A percentile compares a stretch with the other conserved stretches of the same genome.
phyloP scores from a whole-genome alignment of 2,113 vertebrate species.

The Terrapene triunguis region DNA sequence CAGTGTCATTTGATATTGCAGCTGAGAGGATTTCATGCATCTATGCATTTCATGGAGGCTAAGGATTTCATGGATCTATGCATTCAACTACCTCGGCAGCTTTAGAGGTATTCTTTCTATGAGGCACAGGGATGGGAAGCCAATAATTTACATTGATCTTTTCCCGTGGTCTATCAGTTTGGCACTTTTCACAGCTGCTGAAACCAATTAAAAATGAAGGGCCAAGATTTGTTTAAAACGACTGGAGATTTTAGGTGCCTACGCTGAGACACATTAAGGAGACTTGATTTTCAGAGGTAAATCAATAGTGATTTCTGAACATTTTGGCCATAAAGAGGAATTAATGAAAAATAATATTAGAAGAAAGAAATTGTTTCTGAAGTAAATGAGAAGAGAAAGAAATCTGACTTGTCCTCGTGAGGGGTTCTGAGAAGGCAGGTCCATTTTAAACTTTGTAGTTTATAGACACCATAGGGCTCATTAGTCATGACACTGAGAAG shows the following conservation, averaged over 20 bases:
- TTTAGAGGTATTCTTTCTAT: not conserved
- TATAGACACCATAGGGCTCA: not conserved
- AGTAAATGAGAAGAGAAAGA: not conserved
- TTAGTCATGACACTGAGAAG: not conserved
- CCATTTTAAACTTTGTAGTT: not conserved
- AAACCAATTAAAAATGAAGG: not conserved
- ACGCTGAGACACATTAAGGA: not conserved
- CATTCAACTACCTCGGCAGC: not conserved
- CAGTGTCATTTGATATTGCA: rapidly evolving
- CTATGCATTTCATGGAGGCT: rapidly evolving
- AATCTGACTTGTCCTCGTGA: not conserved
- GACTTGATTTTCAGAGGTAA: not conserved
- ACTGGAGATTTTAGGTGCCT: not conserved
- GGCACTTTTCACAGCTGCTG: not conserved
- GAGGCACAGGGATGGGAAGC: rapidly evolving
- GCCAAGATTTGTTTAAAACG: not conserved
- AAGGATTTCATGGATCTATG: not conserved
- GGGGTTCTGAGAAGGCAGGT: not conserved
- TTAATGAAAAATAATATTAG: not conserved
- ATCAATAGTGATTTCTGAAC: not conserved
- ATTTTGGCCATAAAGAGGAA: not conserved
- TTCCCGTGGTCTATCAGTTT: not conserved
- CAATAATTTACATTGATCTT: not conserved
- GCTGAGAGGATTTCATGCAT: not conserved
- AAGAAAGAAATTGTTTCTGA: not conserved